phyloP scores from a whole-genome alignment of 92 coral and sea anemone species.

The Epizoanthus ramosus region DNA sequence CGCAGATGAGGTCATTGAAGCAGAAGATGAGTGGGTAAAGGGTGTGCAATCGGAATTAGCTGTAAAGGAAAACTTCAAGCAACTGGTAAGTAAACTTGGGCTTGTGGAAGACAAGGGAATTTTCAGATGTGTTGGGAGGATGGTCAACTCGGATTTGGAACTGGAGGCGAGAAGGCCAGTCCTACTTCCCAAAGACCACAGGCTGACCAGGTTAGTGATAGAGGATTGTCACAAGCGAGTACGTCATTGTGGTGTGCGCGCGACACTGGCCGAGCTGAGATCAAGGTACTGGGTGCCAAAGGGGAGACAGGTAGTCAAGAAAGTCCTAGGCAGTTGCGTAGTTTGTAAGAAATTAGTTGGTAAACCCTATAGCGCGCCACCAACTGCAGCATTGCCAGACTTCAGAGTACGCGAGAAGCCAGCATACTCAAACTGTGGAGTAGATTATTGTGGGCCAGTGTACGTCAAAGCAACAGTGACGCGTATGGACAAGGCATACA shows the following conservation, averaged over 20 bases:
- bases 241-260: slow-evolving; percentile 57
- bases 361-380: slow-evolving; percentile 39
- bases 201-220: slow-evolving; percentile 31
- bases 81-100: slow-evolving; percentile 43
- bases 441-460: slow-evolving; percentile 60
- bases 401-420: slow-evolving; percentile 35
- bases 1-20: slow-evolving; percentile 21
- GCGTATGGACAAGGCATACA: slow-evolving; percentile 4
- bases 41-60: slow-evolving; percentile 29
- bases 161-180: slow-evolving; percentile 41
- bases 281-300: slow-evolving; percentile 59
- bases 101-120: slow-evolving; percentile 17
- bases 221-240: slow-evolving; percentile 46
- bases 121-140: too few species aligned
- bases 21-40: slow-evolving; percentile 48
- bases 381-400: slow-evolving; percentile 39
- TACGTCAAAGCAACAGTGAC: slow-evolving; percentile 15
- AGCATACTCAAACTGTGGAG: slow-evolving; percentile 51
- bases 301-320: slow-evolving; percentile 57
- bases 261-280: slow-evolving; percentile 54
- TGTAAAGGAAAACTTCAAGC: slow-evolving; percentile 37
- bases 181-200: slow-evolving; percentile 41
- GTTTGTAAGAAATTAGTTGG: slow-evolving; percentile 52
- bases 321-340: slow-evolving; percentile 29
- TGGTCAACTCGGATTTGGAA: slow-evolving; percentile 37